Percentiles rank a stretch among this genome's conserved stretches.
These are phyloP conservation scores for Falco naumanni DNA, from an alignment of 2,797 vertebrate genomes.

Conservation along the genomic window DNA sequence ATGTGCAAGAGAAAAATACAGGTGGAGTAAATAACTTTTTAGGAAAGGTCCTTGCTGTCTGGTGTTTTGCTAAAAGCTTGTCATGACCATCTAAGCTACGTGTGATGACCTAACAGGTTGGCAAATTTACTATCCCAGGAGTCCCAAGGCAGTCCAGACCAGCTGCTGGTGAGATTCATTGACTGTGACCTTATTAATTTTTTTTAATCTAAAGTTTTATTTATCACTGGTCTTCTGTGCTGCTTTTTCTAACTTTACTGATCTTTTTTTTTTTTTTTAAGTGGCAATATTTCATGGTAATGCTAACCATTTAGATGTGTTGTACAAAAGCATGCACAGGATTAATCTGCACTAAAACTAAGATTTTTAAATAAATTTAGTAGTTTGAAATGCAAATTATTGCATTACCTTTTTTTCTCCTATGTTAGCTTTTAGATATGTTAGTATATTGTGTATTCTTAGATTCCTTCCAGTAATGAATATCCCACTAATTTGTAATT, in stretches of 20 bases:
- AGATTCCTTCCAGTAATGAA: not conserved
- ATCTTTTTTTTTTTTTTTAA: not conserved
- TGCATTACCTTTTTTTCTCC: not conserved
- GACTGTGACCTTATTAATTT: not conserved
- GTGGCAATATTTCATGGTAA: not conserved
- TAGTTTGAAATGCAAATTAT: not conserved
- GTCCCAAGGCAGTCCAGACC: not conserved
- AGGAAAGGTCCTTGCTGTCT: not conserved
- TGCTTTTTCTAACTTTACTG: not conserved
- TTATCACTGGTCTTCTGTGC: not conserved
- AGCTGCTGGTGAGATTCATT: not conserved
- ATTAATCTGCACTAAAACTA: slow-evolving; percentile 34
- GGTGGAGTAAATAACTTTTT: not conserved
- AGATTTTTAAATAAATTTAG: slow-evolving; percentile 21
- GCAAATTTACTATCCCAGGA: not conserved
- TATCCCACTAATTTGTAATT: not conserved
- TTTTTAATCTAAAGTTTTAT: not conserved
- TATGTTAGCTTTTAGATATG: not conserved
- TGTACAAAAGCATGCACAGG: not conserved
- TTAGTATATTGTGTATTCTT: not conserved
- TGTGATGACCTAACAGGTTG: not conserved
- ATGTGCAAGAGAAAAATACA: not conserved
- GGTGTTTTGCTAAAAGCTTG: not conserved
- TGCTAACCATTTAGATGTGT: not conserved
- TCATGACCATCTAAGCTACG: not conserved